Conservation (phyloP, 2,888 invertebrate species). For the Nephrotoma appendiculata region DNA sequence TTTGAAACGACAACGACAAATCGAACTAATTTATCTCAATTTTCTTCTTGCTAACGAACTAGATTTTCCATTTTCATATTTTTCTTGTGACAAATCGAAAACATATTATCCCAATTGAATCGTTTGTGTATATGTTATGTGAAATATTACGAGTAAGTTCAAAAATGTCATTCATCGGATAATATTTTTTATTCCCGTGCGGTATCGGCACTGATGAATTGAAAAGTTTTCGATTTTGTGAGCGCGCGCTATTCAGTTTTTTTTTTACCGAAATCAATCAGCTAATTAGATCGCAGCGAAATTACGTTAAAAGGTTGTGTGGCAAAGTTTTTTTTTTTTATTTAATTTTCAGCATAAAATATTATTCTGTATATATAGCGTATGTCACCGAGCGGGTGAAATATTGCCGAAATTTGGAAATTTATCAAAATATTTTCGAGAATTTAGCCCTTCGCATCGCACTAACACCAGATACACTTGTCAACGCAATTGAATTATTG, state of each 20-base stretch:
- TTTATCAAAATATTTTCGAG: background rate
- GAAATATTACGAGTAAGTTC: background rate
- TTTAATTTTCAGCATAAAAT: background rate
- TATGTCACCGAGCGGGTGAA: background rate
- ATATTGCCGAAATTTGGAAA: background rate
- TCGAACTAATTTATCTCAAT: background rate
- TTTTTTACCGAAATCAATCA: background rate
- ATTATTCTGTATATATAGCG: background rate
- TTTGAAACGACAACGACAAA: background rate
- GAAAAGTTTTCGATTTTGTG: background rate
- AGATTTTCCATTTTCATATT: background rate
- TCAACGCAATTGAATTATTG: background rate
- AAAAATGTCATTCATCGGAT: background rate
- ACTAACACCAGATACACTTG: background rate
- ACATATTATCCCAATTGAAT: background rate
- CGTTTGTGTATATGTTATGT: background rate
- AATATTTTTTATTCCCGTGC: background rate
- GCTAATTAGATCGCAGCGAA: background rate
- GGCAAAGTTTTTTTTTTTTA: background rate
- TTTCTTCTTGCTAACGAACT: background rate
- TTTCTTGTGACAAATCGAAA: background rate
- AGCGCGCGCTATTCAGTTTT: background rate
- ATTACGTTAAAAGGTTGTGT: background rate
- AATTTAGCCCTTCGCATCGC: background rate
- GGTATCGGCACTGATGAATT: background rate